Evolutionary conservation across 2,797 vertebrate genomes (phyloP), one percentile per base, ranked within the genome.

Genomic region (Syncerus caffer): DNA sequence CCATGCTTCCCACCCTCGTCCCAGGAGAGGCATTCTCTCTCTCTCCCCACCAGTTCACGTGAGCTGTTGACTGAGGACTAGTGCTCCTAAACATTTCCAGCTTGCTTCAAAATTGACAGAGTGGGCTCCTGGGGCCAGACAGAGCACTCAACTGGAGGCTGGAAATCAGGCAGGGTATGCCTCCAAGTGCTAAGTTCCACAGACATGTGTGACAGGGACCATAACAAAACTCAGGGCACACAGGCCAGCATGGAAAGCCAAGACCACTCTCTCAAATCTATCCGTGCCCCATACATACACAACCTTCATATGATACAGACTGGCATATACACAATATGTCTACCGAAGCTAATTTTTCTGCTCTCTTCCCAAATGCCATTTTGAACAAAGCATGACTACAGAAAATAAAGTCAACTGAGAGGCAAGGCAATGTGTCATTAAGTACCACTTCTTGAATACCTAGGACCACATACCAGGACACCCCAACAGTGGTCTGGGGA

Each of bases 331-430:
- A 0, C 0, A 21, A 14, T 1, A 25, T 47, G 88, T 3, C 31
- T 38, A 34, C 1, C 10, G 55, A 27, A 34, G 21, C 71, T 67
- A 55, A 74, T 10, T 38, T 76, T 47, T 34, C 67, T 60, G 25
- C 19, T 76, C 1, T 85, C 62, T 51, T 95, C 67, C 60, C 60
- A 60, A 76, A 29, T 19, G 55, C 38, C 51, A 71, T 71, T 67
- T 51, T 79, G 38, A 90, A 58, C 12, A 92, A 80, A 91, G n/a
- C 27, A 55, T 16, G 25, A 38, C 25, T 62, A 42, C 38, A n/a
- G 38, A n/a, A 86, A 96, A 95, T 51, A 84, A 90, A 86, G 89
- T 25, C 27, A 45, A 86, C 38, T 17, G 12, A 76, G 27, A 93
- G n/a, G 86, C n/a, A 7, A 12, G 38, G 38, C n/a, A 58, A 38